Base-by-base conservation (phyloP, 2,113 vertebrate species). In the Rhinopomastus cyanomelas region DNA sequence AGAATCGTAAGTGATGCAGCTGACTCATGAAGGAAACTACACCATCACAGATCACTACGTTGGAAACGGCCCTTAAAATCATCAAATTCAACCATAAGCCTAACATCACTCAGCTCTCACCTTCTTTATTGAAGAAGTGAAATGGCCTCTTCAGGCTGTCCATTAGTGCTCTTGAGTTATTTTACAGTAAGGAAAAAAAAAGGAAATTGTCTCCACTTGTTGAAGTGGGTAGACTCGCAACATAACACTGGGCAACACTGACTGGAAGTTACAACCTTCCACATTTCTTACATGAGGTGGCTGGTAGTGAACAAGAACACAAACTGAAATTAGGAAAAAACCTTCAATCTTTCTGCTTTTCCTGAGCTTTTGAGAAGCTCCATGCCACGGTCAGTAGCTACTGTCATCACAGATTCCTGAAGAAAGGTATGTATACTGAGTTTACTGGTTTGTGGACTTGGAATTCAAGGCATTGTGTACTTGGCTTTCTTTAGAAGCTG, bases 241-340 rank as follows among this genome's bases (percentile, higher is more conserved):
- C 12, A 64, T 30, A n/a, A 42, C 2, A 1, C 37, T 39, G 39
- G 34, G 11, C 66, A 82, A 77, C 29, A 53, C 29, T 16, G 22
- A 13, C 22, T 60, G 5, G 3, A 61, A 56, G 34, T 29, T 39
- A 22, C 53, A 61, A 7, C 22, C 19, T 61, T 39, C 37, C 52
- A 27, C 0, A 3, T 16, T 27, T 39, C 46, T 73, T 61, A 49
- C 1, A 1, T 5, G 17, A 36, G 4, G 30, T 16, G 26, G 19
- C 32, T 57, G 19, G 42, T 73, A 52, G 27, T 3, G 12, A 67
- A 32, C 12, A 61, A 61, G 23, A 88, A 46, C 25, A 56, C 55
- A 68, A 46, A 46, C 10, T 53, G n/a, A 48, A 55, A 56, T 55
- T 51, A 62, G 14, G n/a, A 59, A 34, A 16, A 61, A 61, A 46